Conservation (phyloP, 2,113 vertebrate genomes). For the Aythya baeri region DNA sequence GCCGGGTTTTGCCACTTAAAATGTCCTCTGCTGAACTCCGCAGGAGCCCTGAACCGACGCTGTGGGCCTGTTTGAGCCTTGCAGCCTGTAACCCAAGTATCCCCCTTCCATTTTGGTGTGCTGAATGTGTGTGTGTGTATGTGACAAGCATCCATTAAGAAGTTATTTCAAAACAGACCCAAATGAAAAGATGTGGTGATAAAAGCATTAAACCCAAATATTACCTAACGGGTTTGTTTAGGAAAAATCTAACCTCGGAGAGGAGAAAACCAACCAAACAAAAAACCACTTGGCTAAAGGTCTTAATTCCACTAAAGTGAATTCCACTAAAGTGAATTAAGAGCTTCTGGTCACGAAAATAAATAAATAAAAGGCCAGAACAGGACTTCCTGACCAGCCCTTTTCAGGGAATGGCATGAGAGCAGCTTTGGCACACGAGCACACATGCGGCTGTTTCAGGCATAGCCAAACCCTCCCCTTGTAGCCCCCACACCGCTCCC, state of each 20-base stretch:
- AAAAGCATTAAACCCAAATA: not conserved
- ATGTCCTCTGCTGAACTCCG: not conserved
- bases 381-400: not conserved
- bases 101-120: not conserved
- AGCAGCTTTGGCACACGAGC: rapidly evolving
- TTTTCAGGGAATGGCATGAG: not conserved
- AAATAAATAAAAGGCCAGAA: not conserved
- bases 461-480: not conserved
- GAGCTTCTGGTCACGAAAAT: not conserved
- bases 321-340: not conserved
- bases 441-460: not conserved
- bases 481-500: not conserved
- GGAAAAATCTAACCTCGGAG: too few species aligned
- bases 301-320: not conserved
- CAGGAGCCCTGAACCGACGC: rapidly evolving
- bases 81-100: not conserved
- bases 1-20: rapidly evolving
- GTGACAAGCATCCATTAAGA: not conserved
- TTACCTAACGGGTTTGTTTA: not conserved
- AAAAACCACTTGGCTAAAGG: not conserved
- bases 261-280: too few species aligned
- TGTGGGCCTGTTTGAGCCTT: not conserved
- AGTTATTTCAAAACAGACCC: not conserved
- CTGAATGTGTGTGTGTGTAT: rapidly evolving
- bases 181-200: rapidly evolving